Base-by-base conservation (phyloP, 30 jellyfish, hydroid and myxozoan species). In the Calvadosia cruxmelitensis region DNA sequence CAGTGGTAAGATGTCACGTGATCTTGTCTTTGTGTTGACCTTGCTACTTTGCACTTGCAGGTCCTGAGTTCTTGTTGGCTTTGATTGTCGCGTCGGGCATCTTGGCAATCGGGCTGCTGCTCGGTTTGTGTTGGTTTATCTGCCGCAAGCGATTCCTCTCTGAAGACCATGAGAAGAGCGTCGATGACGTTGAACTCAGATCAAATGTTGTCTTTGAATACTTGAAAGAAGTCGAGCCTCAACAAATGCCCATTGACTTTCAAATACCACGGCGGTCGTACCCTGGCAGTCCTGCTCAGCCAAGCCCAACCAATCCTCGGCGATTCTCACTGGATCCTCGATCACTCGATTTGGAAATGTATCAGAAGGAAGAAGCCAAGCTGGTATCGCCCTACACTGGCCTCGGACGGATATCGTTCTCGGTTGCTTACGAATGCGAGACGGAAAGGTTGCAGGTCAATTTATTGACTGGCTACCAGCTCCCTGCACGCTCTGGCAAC, bases 361-460 rank as follows among this genome's bases (percentile, higher is more conserved):
- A 87, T 50, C 66, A 82, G 20, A 51, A 76, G 29, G 97, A 87
- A 52, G 86, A 75, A 42, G 34, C 78, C 27, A 84, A 67, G 23
- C 66, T 84, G 27, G 64, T 76, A 75, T 82, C 76, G 0, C 94
- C 93, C 0, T 70, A 75, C 63, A 74, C 75, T 24, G 97, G 97
- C 33, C 81, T 80, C 0, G 97, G 97, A 2, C 69, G 86, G 28
- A 15, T 87, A 30, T 74, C 87, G 49, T 75, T 87, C 63, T 10
- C 49, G n/a, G 3, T 87, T 78, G 34, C 29, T 12, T 87, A 87
- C 50, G 93, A 80, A 50, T 52, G 80, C 49, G 72, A 66, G 52
- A 57, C 76, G 1, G 97, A 87, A 62, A 80, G 71, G 66, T 82
- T 87, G 67, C 57, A 29, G 27, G 84, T 87, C 27, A 50, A 66